phyloP scores from a whole-genome alignment of 2,113 vertebrate species.

The Boulengerochromis microlepis region DNA sequence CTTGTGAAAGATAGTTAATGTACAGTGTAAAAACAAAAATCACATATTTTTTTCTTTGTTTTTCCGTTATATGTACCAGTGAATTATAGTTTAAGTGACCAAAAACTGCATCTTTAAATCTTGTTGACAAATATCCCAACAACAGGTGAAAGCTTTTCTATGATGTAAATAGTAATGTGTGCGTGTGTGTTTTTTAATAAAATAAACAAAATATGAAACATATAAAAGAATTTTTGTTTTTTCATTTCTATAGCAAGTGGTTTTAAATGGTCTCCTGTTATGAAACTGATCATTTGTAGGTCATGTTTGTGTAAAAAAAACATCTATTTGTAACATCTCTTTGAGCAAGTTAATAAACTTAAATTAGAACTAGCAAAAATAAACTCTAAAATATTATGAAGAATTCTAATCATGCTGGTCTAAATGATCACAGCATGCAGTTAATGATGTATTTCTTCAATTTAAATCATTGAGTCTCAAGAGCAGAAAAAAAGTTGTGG shows the following conservation, averaged over 20 bases:
- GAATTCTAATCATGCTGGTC: neutral
- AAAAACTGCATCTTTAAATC: neutral
- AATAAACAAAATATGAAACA: neutral
- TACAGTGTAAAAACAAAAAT: neutral
- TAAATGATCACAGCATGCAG: neutral
- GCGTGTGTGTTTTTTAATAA: neutral
- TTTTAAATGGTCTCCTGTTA: neutral
- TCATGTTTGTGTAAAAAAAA: rapidly evolving
- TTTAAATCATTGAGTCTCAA: neutral
- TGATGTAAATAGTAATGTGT: conserved; percentile 13
- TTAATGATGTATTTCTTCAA: neutral
- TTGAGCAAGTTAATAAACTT: neutral
- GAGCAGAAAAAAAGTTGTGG: neutral
- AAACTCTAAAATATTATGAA: neutral
- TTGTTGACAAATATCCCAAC: neutral
- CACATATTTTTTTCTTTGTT: neutral
- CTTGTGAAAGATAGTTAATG: neutral
- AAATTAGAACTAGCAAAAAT: neutral
- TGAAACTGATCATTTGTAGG: neutral
- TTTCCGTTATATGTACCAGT: conserved; percentile 15
- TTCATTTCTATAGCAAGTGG: neutral
- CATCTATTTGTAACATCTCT: neutral
- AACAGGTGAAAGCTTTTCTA: neutral
- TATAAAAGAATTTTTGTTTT: neutral
- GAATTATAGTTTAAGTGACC: neutral